These are phyloP conservation scores for Rhynchotus rufescens DNA, from an alignment of 2,797 vertebrate genomes.

Conservation along the genomic window DNA sequence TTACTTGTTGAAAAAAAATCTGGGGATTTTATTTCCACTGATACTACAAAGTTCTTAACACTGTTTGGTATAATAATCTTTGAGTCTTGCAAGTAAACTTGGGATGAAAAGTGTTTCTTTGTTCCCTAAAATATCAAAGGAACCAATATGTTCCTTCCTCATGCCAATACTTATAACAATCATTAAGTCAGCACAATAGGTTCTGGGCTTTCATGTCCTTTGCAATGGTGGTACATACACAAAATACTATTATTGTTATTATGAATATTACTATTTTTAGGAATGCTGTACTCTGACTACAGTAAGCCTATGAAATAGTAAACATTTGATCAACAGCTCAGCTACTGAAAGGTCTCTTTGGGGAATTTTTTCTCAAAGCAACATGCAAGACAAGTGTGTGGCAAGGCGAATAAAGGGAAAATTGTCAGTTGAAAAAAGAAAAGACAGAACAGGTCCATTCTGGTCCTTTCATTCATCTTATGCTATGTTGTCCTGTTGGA, in stretches of 20 bases:
- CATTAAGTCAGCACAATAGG: conserved; percentile 29
- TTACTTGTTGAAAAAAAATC: conserved; percentile 8
- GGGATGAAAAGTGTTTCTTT: conserved; percentile 46
- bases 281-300: not conserved
- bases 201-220: not conserved
- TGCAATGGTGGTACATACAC: not conserved
- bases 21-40: not conserved
- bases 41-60: conserved; percentile 7
- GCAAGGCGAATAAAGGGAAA: not conserved
- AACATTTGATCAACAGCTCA: not conserved
- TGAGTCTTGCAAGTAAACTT: conserved; percentile 6
- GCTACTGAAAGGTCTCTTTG: not conserved
- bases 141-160: conserved; percentile 35
- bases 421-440: not conserved
- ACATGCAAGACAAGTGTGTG: not conserved
- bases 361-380: not conserved
- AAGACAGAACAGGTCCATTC: not conserved
- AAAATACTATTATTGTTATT: conserved; percentile 32
- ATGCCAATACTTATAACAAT: conserved; percentile 19
- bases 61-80: conserved; percentile 20
- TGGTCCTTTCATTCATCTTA: not conserved
- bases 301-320: not conserved
- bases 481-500: not conserved
- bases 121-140: conserved; percentile 53
- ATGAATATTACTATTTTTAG: conserved; percentile 61